These are phyloP conservation scores for Brachypalpus laphriformis DNA, from an alignment of 2,888 invertebrate species.

Conservation along the genomic window DNA sequence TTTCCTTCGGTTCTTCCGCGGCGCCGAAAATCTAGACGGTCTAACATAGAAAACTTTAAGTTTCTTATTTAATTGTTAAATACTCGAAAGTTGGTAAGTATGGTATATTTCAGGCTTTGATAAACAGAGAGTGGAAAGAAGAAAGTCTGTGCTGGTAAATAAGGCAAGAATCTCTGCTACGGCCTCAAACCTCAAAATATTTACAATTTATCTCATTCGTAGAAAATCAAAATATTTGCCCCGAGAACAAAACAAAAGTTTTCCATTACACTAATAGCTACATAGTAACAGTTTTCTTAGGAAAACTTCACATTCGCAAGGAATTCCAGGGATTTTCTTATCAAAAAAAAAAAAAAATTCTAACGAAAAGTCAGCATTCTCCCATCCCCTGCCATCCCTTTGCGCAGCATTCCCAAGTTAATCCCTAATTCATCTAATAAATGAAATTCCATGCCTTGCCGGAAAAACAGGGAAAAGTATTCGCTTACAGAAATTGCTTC, in stretches of 20 bases:
- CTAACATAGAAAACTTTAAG: no score
- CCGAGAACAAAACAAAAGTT: constrained; percentile 20
- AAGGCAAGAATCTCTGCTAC: neutral
- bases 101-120: no score
- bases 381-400: neutral
- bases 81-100: no score
- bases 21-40: no score
- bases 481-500: constrained; percentile 76
- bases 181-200: neutral
- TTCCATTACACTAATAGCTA: constrained; percentile 43
- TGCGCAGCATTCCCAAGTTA: constrained; percentile 63
- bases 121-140: neutral
- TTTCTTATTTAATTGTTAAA: no score
- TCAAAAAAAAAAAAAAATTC: constrained; percentile 9
- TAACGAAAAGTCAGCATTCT: constrained; percentile 27
- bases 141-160: no score
- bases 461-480: constrained; percentile 72
- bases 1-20: no score
- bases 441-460: constrained; percentile 75
- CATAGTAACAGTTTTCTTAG: constrained; percentile 29
- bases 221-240: neutral
- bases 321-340: constrained; percentile 49
- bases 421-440: constrained; percentile 77
- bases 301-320: constrained; percentile 55
- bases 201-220: neutral